Percentiles rank a stretch among this genome's conserved stretches.
These are phyloP conservation scores for Luffia ferchaultella DNA, from an alignment of 2,888 invertebrate genomes.

Conservation along the genomic window DNA sequence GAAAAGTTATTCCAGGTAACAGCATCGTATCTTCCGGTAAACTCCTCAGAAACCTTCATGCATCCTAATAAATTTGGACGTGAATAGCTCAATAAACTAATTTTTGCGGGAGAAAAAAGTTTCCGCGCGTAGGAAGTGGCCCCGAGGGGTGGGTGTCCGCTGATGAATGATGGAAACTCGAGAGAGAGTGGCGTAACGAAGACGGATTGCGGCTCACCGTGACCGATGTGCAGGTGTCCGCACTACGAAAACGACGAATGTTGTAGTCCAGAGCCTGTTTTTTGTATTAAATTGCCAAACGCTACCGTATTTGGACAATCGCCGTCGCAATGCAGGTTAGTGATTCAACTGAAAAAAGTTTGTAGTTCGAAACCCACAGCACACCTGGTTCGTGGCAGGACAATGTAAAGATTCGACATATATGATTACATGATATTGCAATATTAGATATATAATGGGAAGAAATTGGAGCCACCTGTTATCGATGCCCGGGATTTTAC, in stretches of 20 bases:
- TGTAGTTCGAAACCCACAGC: too few species aligned
- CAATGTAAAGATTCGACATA: too few species aligned
- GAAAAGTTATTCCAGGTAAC: background rate
- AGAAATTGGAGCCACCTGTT: too few species aligned
- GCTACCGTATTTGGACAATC: too few species aligned
- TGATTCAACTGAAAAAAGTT: too few species aligned
- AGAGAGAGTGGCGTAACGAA: slow-evolving; percentile 36
- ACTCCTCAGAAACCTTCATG: background rate
- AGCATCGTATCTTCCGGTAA: background rate
- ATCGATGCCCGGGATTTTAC: too few species aligned
- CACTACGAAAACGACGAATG: background rate
- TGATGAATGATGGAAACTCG: slow-evolving; percentile 37
- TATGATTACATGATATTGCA: too few species aligned
- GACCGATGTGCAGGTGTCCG: slow-evolving; percentile 32
- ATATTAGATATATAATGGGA: too few species aligned
- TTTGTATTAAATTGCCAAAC: too few species aligned
- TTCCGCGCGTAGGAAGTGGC: background rate
- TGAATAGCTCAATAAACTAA: background rate
- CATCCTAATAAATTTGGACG: background rate
- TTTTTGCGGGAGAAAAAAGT: background rate
- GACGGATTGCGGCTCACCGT: slow-evolving; percentile 33
- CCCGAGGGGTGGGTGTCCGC: background rate
- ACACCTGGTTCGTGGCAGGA: too few species aligned
- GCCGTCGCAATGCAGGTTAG: too few species aligned
- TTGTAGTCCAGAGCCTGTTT: background rate